Percentiles rank a stretch among this genome's conserved stretches.
These are phyloP conservation scores for Casuarius casuarius DNA, from an alignment of 2,113 vertebrate species.

Conservation along the genomic window DNA sequence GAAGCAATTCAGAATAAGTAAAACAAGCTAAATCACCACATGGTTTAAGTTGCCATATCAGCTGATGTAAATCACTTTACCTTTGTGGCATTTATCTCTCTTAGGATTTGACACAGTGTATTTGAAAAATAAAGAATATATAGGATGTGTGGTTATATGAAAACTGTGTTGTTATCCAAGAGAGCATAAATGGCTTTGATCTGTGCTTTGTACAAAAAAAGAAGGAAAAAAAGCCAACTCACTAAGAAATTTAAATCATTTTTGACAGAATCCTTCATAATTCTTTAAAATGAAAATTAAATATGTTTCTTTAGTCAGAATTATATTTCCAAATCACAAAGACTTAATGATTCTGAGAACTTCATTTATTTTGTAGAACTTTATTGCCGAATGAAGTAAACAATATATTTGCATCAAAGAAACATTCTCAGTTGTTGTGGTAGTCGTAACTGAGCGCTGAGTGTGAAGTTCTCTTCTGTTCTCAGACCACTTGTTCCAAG, in stretches of 20 bases:
- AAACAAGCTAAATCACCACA: background rate
- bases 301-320: background rate
- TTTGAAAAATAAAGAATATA: background rate
- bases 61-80: background rate
- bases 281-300: slow-evolving; percentile 29
- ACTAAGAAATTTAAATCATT: background rate
- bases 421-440: background rate
- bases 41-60: background rate
- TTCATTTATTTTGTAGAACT: slow-evolving; percentile 14
- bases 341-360: background rate
- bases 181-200: background rate
- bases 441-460: background rate
- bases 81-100: background rate
- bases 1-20: background rate
- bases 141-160: background rate
- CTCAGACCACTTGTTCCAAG: background rate
- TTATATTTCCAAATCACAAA: slow-evolving; percentile 33
- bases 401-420: background rate
- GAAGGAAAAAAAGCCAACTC: background rate
- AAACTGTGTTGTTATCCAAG: background rate
- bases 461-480: background rate
- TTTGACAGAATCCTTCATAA: background rate
- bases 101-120: background rate
- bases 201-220: slow-evolving; percentile 4
- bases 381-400: background rate